A percentile compares a stretch with the other conserved stretches of the same genome.
These are phyloP conservation scores for Drosophila multiciliata DNA, from an alignment of 2,888 invertebrate genomes.

Conservation along the genomic window DNA sequence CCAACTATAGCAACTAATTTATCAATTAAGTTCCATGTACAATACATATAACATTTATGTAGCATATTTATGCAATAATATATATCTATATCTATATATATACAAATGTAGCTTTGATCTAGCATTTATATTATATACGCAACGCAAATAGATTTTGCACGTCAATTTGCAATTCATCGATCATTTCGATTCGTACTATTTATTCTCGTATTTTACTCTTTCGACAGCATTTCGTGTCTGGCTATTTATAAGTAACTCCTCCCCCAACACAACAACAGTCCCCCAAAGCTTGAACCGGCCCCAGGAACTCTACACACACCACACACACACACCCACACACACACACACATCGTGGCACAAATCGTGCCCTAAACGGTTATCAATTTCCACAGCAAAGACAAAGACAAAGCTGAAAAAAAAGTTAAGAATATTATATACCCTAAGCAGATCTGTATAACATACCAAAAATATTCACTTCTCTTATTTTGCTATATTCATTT, in stretches of 20 bases:
- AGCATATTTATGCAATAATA: slow-evolving; percentile 50
- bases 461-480: background rate
- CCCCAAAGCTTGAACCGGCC: slow-evolving; percentile 11
- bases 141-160: slow-evolving; percentile 40
- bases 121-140: slow-evolving; percentile 18
- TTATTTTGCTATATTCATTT: background rate
- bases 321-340: background rate
- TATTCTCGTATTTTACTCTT: slow-evolving; percentile 53
- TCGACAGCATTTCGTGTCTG: slow-evolving; percentile 43
- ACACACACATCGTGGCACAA: slow-evolving; percentile 29
- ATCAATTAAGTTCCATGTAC: slow-evolving; percentile 49
- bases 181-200: slow-evolving; percentile 55
- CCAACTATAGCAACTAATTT: slow-evolving; percentile 28
- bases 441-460: background rate
- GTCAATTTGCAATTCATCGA: slow-evolving; percentile 56
- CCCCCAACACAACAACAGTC: background rate
- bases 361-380: slow-evolving; percentile 56
- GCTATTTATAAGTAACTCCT: slow-evolving; percentile 56
- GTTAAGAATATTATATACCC: slow-evolving; percentile 13
- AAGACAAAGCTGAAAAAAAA: no score
- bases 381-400: slow-evolving; percentile 36
- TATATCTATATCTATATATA: slow-evolving; percentile 39
- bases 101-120: slow-evolving; percentile 39
- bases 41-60: slow-evolving; percentile 40
- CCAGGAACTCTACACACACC: slow-evolving; percentile 14